Conservation (phyloP, 2,888 invertebrate genomes). For the Operophtera brumata region DNA sequence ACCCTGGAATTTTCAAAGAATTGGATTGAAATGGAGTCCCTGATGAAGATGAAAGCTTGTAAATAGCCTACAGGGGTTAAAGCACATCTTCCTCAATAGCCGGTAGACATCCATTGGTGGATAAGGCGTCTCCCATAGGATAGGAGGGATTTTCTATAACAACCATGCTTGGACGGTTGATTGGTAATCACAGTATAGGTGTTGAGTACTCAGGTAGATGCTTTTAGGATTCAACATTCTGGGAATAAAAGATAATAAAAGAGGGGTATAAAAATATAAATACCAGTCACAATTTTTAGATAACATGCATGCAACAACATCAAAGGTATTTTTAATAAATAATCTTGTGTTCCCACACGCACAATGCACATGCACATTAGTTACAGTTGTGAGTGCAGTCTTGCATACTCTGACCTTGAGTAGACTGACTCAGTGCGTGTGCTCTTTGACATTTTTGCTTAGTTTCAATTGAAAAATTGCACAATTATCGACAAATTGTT, state of each 20-base stretch:
- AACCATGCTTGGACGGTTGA: too few species aligned
- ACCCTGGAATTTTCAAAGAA: constrained; percentile 82
- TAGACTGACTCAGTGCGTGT: constrained; percentile 12
- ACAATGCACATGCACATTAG: constrained; percentile 5
- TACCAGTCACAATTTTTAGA: neutral
- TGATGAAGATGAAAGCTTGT: too few species aligned
- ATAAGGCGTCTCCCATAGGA: too few species aligned
- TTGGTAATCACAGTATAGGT: too few species aligned
- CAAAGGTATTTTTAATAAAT: neutral
- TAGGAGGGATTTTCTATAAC: too few species aligned
- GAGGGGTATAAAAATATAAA: neutral
- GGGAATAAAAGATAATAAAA: neutral
- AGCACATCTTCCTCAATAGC: too few species aligned
- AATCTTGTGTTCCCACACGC: neutral
- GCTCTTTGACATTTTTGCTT: constrained; percentile 33
- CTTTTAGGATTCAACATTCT: neutral
- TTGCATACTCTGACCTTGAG: constrained; percentile 26
- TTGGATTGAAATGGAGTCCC: neutral
- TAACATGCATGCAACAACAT: neutral
- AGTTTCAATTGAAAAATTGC: constrained; percentile 37
- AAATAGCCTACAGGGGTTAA: too few species aligned
- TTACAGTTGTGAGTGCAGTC: constrained; percentile 18
- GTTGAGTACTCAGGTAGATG: too few species aligned
- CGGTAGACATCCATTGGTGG: too few species aligned
- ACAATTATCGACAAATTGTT: constrained; percentile 40